These are phyloP conservation scores for Drosophila austrosaltans DNA, from an alignment of 2,888 invertebrate species.

Conservation along the genomic window DNA sequence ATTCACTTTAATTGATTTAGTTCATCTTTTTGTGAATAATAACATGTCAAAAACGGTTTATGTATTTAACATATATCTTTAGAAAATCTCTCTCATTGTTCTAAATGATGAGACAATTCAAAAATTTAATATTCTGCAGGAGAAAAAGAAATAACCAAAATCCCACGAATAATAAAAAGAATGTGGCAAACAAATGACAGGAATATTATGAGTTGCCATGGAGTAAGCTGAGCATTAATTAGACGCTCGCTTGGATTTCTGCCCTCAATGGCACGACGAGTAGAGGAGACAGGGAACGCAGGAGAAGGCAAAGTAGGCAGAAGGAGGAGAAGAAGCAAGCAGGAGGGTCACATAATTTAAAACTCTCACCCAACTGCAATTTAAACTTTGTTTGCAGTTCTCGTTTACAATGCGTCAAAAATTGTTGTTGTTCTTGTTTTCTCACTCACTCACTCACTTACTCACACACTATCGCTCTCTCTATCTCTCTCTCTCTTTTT, in stretches of 20 bases:
- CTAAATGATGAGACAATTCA: not conserved
- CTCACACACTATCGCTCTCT: not conserved
- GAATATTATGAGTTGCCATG: conserved; percentile 15
- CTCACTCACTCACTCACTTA: conserved; percentile 5
- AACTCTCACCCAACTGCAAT: conserved; percentile 64
- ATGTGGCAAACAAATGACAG: conserved; percentile 14
- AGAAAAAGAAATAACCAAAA: not conserved
- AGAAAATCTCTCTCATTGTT: not conserved
- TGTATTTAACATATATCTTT: not conserved
- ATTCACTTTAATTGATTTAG: too few relatives aligned
- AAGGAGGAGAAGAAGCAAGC: not conserved
- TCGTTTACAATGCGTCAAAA: conserved; percentile 40
- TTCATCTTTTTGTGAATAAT: too few relatives aligned
- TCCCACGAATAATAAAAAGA: conserved; percentile 7
- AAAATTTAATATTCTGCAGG: not conserved
- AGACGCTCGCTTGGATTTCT: conserved; percentile 19
- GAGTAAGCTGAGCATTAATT: conserved; percentile 20
- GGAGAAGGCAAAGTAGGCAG: not conserved
- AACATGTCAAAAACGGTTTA: too few relatives aligned
- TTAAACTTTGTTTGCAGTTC: conserved; percentile 62
- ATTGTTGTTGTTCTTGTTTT: conserved; percentile 28
- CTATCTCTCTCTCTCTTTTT: not conserved
- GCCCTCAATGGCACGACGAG: not conserved
- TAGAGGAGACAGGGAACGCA: not conserved
- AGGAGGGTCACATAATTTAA: conserved; percentile 49